These are phyloP conservation scores for Macrotis lagotis DNA, from an alignment of 2,113 vertebrate species.

Conservation along the genomic window DNA sequence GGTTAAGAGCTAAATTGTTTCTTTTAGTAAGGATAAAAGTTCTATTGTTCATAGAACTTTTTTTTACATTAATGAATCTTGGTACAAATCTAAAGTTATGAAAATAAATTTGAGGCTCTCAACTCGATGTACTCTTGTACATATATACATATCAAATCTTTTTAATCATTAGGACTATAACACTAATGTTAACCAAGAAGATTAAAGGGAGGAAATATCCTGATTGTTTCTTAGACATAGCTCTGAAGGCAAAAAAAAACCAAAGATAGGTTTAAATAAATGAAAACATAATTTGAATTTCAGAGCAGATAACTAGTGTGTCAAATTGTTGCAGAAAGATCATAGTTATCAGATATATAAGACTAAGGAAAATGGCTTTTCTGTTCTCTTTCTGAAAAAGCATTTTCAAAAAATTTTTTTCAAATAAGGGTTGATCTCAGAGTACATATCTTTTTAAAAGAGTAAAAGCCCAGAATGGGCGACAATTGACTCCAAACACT, in stretches of 20 bases:
- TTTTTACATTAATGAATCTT: background rate
- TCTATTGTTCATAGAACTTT: background rate
- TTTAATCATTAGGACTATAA: background rate
- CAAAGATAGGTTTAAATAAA: background rate
- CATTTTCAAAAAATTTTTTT: background rate
- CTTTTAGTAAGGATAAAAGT: background rate
- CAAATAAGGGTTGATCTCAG: background rate
- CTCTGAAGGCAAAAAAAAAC: background rate
- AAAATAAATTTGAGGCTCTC: background rate
- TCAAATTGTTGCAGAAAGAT: conserved; percentile 25
- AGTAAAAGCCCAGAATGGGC: background rate
- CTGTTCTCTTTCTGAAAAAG: background rate
- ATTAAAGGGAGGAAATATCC: background rate
- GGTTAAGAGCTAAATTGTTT: background rate
- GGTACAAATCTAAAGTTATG: background rate
- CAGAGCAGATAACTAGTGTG: background rate
- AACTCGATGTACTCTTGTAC: background rate
- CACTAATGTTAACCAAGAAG: background rate
- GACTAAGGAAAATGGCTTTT: conserved; percentile 9
- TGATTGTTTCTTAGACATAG: background rate
- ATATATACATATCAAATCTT: too few relatives aligned
- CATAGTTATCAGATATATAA: background rate
- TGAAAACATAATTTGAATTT: conserved; percentile 29
- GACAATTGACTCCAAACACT: background rate
- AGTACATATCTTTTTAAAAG: conserved; percentile 23